Percentiles rank a stretch among this genome's conserved stretches.
These are phyloP conservation scores for Mizuhopecten yessoensis DNA, from an alignment of 1,140 invertebrate genomes.

Conservation along the genomic window DNA sequence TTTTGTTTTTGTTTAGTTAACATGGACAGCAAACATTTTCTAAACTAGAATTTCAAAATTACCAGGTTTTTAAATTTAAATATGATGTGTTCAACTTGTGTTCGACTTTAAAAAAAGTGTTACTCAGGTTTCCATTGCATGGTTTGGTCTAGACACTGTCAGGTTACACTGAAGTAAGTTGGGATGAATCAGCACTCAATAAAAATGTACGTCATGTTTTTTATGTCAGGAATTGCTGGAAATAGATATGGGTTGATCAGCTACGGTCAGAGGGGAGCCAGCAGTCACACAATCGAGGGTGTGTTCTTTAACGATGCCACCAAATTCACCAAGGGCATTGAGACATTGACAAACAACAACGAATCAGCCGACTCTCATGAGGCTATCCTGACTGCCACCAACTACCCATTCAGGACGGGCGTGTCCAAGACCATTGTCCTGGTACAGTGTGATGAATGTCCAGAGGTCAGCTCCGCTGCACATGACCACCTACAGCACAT, in stretches of 20 bases:
- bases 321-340: constrained; percentile 77
- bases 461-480: constrained; percentile 88
- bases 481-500: constrained; percentile 91
- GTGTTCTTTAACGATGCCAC: constrained; percentile 81
- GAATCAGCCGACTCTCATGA: constrained; percentile 84
- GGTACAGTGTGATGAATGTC: constrained; percentile 80
- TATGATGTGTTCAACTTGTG: no score
- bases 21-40: no score
- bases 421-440: constrained; percentile 93
- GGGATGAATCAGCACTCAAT: no score
- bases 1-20: no score
- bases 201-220: no score
- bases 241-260: constrained; percentile 90
- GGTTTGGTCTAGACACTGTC: no score
- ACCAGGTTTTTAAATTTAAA: no score
- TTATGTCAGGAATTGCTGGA: constrained; percentile 74
- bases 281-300: constrained; percentile 84
- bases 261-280: constrained; percentile 86
- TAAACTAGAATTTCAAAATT: no score
- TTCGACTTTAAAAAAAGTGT: no score
- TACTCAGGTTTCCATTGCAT: no score
- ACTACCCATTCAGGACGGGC: constrained; percentile 91
- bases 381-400: constrained; percentile 90
- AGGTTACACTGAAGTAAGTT: no score
- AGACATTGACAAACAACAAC: constrained; percentile 71